Conservation (phyloP, 2,113 vertebrate species). For the Stegastes partitus region DNA sequence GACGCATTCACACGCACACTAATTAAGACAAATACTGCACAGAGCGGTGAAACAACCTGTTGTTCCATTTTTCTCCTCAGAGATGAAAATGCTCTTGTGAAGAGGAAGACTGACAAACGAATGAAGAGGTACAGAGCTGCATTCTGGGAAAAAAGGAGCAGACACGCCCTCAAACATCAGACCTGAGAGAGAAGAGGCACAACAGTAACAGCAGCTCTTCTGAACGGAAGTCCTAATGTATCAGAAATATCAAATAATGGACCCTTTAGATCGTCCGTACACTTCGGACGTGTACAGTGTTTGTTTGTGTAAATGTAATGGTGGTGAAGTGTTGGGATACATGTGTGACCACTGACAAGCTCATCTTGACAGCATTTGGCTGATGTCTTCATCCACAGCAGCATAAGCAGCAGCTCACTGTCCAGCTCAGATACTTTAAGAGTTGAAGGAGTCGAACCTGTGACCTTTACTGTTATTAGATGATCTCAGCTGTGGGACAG, state of each 20-base stretch:
- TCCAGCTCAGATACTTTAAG: background rate
- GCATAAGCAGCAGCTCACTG: too few species aligned
- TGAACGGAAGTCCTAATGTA: conserved; percentile 1
- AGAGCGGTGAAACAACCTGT: background rate
- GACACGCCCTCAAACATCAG: conserved; percentile 48
- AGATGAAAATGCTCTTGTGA: background rate
- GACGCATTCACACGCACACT: conserved; percentile 11
- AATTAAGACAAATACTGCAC: conserved; percentile 3
- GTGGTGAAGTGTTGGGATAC: background rate
- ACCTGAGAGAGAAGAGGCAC: conserved; percentile 49
- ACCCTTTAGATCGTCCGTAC: conserved; percentile 12
- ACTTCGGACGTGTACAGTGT: conserved; percentile 20
- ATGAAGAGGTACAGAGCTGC: conserved; percentile 49
- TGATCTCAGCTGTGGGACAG: background rate
- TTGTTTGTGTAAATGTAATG: conserved; percentile 40
- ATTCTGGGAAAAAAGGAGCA: conserved; percentile 70
- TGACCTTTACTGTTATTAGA: conserved; percentile 11
- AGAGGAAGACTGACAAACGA: conserved; percentile 19
- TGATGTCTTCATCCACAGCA: too few species aligned
- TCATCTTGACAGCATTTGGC: background rate
- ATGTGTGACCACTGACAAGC: conserved; percentile 6
- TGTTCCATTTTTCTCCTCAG: conserved; percentile 25
- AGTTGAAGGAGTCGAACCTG: background rate
- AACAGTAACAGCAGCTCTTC: background rate
- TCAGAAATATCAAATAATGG: conserved; percentile 11